Evolutionary conservation across 2,888 invertebrate species (phyloP), one percentile per base, ranked within the genome.

Genomic region (Cheilosia urbana): DNA sequence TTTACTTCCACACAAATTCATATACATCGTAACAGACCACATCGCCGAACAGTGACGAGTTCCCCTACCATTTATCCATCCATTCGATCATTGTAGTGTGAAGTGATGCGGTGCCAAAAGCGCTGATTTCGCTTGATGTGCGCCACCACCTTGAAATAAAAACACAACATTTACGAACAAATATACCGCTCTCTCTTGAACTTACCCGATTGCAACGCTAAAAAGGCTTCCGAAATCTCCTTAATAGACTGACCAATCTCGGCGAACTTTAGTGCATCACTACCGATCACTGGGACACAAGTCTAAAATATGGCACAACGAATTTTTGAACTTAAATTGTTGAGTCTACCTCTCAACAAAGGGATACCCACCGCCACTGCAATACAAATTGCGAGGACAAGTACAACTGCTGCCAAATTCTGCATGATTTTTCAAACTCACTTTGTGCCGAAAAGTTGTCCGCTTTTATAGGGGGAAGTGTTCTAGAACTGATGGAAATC

Each of bases 401-500:
- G 21, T n/a, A 30, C 57, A 27, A 63, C 37, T 51, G 11, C 63
- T 40, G 13, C 21, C 17, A 57, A 13, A 71, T 78, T 71, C 60
- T 37, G 11, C 78, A 78, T 78, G 30, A 51, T 78, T 71, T 51
- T 71, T 27, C 21, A 21, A 57, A 71, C 57, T 78, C 11, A 58
- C 69, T 51, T 58, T 37, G n/a, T 19, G 55, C 37, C 34, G 19
- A 57, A 49, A 63, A 49, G 19, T 30, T 34, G 11, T 19, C 24
- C 53, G 45, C 47, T 21, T 77, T 69, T 77, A 77, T 69, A 77
- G 27, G 40, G 51, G 19, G 19, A 19, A 60, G 7, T 27, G n/a
- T 19, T 49, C 58, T 49, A 24, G 37, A 58, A 45, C 47, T 40
- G 66, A 66, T 55, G n/a, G 7, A 57, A 83, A 83, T 83, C 78